Base-by-base conservation (phyloP, 2,888 invertebrate species). In the Miltochrista miniata region DNA sequence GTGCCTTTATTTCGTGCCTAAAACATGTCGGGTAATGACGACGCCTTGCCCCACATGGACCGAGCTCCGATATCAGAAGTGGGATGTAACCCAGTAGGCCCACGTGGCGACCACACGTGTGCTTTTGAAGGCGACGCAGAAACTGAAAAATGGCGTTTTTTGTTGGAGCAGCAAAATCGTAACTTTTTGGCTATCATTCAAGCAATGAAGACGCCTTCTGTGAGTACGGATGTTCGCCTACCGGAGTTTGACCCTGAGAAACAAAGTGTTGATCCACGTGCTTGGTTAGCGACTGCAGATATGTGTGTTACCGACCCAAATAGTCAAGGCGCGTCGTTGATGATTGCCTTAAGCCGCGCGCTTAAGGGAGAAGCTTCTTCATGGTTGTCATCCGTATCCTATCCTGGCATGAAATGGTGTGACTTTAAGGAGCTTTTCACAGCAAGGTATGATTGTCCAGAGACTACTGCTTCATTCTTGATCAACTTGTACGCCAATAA, bases 181-280 rank as follows among this genome's bases (percentile, higher is more conserved):
- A 30, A 30, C 30, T 30, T 30, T 30, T 7, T 30, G 30, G 30
- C 30, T 30, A 30, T 30, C 30, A 8, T 30, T 4, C 30, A 30
- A 30, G 30, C 30, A 30, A 30, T 30, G 30, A 30, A 30, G 8
- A 30, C 71, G 15, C n/a, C n/a, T n/a, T n/a, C n/a, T n/a, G n/a
- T n/a, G n/a, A n/a, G n/a, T n/a, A n/a, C n/a, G n/a, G n/a, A n/a
- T n/a, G n/a, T n/a, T n/a, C n/a, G n/a, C n/a, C 38, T 34, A n/a
- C 45, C 45, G 1, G 30, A 45, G 1, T 37, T 37, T 11, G 10
- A 45, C 7, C 37, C 45, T 3, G 45, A 45, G 4, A 9, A n/a
- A 7, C 11, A 2, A 2, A 30, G 30, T 7, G 0, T 4, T n/a
- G 37, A 45, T 8, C 14, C 45, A 4, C 45, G 37, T 4, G 37